Conservation (phyloP, 2,113 vertebrate species). For the Urocynchramus pylzowi region DNA sequence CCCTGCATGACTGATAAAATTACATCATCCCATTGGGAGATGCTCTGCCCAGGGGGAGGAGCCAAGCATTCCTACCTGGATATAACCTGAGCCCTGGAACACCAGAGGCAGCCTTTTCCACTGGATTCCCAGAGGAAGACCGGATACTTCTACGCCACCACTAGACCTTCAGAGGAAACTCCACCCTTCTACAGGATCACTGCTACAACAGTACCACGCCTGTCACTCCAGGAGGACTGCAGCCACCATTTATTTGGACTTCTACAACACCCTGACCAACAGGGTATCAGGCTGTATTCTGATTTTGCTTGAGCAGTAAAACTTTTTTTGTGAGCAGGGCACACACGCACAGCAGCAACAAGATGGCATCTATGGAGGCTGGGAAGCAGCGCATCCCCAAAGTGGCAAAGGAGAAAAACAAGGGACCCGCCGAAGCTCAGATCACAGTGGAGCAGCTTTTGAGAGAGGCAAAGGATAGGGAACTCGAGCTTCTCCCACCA, state of each 20-base stretch:
- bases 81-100: not conserved
- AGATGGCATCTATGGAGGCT: not conserved
- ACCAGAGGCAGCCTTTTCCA: not conserved
- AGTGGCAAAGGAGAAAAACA: constrained; percentile 91
- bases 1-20: not conserved
- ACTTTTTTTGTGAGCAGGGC: not conserved
- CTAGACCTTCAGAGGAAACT: not conserved
- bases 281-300: not conserved
- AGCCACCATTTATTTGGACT: not conserved
- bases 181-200: not conserved
- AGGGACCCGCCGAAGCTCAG: constrained; percentile 95
- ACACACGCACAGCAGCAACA: too few species aligned
- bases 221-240: not conserved
- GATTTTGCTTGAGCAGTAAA: not conserved
- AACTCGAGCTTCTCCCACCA: constrained; percentile 93
- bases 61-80: not conserved
- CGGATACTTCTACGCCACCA: not conserved
- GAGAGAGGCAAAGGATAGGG: constrained; percentile 93
- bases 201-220: not conserved
- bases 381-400: not conserved
- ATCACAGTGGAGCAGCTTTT: constrained; percentile 96
- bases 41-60: not conserved
- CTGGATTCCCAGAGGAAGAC: not conserved
- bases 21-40: not conserved
- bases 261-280: not conserved